phyloP scores from a whole-genome alignment of 2,797 vertebrate genomes.

The Kryptopterus vitreolus region DNA sequence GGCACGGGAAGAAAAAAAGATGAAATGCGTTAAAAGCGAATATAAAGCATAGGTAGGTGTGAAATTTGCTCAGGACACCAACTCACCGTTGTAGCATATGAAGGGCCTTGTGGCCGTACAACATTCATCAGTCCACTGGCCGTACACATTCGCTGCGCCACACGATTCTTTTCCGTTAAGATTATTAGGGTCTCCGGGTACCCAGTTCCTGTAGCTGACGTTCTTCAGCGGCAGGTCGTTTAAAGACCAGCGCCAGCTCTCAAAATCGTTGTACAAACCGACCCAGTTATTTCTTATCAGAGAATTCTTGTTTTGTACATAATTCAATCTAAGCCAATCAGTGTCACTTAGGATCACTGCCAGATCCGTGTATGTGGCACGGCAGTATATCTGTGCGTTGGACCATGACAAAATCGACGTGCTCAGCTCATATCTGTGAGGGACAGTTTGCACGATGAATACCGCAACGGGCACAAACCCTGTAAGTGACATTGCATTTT shows the following conservation, averaged over 20 bases:
- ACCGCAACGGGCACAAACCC: background rate
- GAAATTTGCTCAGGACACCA: background rate
- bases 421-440: background rate
- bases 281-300: background rate
- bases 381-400: background rate
- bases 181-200: background rate
- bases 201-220: background rate
- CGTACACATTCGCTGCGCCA: background rate
- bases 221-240: background rate
- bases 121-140: background rate
- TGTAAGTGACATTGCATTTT: background rate
- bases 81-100: conserved; percentile 2
- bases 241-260: background rate
- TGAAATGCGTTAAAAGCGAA: background rate
- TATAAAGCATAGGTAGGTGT: too few species aligned
- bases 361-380: background rate
- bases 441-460: background rate
- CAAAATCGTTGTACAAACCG: background rate
- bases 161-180: background rate
- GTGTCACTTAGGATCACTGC: background rate
- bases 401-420: background rate
- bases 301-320: background rate
- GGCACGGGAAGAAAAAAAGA: background rate
- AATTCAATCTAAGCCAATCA: background rate
- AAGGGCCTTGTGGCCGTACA: background rate